These are phyloP conservation scores for Pipistrellus pygmaeus DNA, from an alignment of 2,797 vertebrate genomes.

Conservation along the genomic window DNA sequence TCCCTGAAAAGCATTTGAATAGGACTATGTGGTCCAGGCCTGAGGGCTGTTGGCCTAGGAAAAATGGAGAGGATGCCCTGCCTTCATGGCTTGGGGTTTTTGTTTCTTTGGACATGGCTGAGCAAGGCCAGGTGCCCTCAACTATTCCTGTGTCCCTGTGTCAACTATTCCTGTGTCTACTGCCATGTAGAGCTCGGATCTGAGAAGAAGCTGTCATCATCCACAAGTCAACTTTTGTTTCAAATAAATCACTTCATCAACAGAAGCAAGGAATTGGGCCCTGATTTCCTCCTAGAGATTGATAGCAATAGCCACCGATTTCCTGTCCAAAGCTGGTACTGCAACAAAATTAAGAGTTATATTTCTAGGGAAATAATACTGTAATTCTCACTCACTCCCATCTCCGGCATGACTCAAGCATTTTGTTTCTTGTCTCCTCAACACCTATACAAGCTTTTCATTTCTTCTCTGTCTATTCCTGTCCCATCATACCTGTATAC, in stretches of 20 bases:
- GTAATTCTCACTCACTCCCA: not conserved
- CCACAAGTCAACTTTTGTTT: not conserved
- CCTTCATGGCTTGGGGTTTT: not conserved
- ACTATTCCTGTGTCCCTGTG: not conserved
- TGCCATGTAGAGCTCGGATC: not conserved
- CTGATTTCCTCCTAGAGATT: not conserved
- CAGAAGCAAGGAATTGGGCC: not conserved
- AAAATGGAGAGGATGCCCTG: not conserved
- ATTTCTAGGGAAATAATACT: not conserved
- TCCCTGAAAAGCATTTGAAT: not conserved
- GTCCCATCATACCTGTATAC: not conserved
- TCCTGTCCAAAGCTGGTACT: not conserved
- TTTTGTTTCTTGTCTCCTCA: accelerated
- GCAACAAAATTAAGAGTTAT: not conserved
- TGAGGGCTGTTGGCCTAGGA: not conserved
- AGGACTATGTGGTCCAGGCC: not conserved
- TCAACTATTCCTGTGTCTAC: too few species aligned
- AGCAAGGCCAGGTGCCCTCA: not conserved
- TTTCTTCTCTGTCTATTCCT: not conserved
- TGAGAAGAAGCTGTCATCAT: not conserved
- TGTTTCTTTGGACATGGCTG: not conserved
- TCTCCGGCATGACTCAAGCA: not conserved
- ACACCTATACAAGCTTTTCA: not conserved
- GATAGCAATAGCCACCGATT: not conserved
- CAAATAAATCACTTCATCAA: not conserved